Base-by-base conservation (phyloP, 2,797 vertebrate species). In the Acomys russatus region DNA sequence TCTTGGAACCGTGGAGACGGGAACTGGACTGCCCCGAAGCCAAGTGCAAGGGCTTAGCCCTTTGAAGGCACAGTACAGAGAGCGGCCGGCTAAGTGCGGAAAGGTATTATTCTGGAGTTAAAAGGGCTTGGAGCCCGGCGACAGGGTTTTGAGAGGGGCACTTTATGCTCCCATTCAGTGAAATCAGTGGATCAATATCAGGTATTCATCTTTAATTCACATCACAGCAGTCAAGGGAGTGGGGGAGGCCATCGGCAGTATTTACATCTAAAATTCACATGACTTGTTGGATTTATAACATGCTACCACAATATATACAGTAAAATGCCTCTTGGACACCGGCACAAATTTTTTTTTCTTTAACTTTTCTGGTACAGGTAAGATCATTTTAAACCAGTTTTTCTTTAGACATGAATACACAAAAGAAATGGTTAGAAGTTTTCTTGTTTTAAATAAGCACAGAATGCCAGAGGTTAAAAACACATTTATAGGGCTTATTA, bases 241-340 rank as follows among this genome's bases (percentile, higher is more conserved):
- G 98, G 9, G 49, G 28, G 91, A 98, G 98, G 98, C 98, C 98
- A 98, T 98, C 95, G 96, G 98, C 98, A 98, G 99, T 99, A 99
- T 99, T 99, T 99, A 99, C 99, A 99, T 99, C 99, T 99, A 99
- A 99, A 98, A 99, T 98, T 98, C 98, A 99, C 99, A 98, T 99
- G 99, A 99, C 99, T 99, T 98, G 98, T 99, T 99, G 98, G 97
- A 97, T 98, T 98, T 96, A 98, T 98, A 98, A 98, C 99, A 99
- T 99, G 99, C 99, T 99, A 99, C 99, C 99, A 99, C 99, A 99
- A 99, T 99, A 99, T 99, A 99, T 99, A 99, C 99, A 99, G 98
- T 99, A 99, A 99, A 99, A 98, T 99, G 99, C 99, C 99, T 99
- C 99, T 96, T 99, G 99, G 99, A 99, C 98, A 99, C 98, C 98